These are phyloP conservation scores for Zaprionus ghesquierei DNA, from an alignment of 1,140 invertebrate genomes.

Conservation along the genomic window DNA sequence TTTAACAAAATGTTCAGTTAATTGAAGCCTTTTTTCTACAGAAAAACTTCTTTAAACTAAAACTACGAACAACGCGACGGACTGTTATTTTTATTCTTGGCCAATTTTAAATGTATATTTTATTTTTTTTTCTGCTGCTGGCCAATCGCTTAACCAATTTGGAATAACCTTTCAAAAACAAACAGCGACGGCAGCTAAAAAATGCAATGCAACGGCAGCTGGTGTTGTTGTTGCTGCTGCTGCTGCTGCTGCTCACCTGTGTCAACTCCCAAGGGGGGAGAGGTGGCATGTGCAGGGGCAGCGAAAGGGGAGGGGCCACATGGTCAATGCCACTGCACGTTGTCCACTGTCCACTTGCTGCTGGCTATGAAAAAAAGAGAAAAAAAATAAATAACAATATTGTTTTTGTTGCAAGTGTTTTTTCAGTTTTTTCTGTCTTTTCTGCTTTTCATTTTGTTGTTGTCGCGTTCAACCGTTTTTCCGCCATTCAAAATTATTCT, in stretches of 20 bases:
- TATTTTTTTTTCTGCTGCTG: conserved; percentile 4
- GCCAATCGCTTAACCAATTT: conserved; percentile 35
- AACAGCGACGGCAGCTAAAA: conserved; percentile 7
- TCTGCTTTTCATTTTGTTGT: neutral
- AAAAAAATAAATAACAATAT: conserved; percentile 12
- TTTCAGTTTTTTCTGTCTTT: neutral
- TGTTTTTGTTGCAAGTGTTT: conserved; percentile 5
- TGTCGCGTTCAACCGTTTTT: conserved; percentile 51
- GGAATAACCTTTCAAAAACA: conserved; percentile 36
- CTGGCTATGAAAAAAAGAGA: conserved; percentile 7
- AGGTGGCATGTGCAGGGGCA: neutral
- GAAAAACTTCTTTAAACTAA: neutral
- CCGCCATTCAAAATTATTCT: conserved; percentile 70
- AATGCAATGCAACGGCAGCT: conserved; percentile 32
- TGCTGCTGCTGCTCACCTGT: conserved; percentile 32
- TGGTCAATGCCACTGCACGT: conserved; percentile 59
- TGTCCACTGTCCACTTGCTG: conserved; percentile 45
- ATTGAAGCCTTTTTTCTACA: neutral
- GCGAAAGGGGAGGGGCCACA: conserved; percentile 3
- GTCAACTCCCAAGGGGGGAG: neutral
- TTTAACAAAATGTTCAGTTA: neutral
- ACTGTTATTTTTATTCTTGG: neutral
- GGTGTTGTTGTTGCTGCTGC: conserved; percentile 11
- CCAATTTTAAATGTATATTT: conserved; percentile 6
- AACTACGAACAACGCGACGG: neutral